phyloP scores from a whole-genome alignment of 2,113 vertebrate genomes.

The Mustela lutreola region DNA sequence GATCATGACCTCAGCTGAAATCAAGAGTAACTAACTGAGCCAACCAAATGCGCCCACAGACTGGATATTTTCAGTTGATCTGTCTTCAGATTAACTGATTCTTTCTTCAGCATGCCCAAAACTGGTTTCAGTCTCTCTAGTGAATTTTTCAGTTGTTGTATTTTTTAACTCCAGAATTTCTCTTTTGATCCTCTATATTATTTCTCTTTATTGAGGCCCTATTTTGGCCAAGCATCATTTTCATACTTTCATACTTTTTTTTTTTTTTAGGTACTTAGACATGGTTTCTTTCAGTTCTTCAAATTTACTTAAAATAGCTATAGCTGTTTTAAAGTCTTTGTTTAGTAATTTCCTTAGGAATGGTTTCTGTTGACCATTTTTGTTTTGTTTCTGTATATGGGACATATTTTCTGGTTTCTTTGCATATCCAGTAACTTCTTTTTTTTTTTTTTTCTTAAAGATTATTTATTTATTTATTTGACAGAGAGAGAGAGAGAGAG shows the following conservation, averaged over 20 bases:
- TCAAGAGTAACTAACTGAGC: not conserved
- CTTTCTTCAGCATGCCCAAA: not conserved
- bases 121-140: not conserved
- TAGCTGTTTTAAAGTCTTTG: not conserved
- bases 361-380: not conserved
- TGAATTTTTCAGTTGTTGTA: not conserved
- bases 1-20: not conserved
- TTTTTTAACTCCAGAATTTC: not conserved
- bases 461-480: too few relatives aligned
- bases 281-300: not conserved
- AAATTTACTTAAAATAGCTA: not conserved
- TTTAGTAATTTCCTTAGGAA: not conserved
- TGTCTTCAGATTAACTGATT: not conserved
- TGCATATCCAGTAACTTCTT: not conserved
- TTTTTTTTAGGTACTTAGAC: not conserved
- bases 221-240: not conserved
- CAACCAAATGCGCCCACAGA: not conserved
- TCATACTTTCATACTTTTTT: not conserved
- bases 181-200: not conserved
- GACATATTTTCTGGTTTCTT: not conserved
- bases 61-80: not conserved
- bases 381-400: not conserved
- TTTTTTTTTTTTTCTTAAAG: too few relatives aligned
- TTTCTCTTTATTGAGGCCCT: not conserved
- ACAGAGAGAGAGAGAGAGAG: too few relatives aligned